Evolutionary conservation across 2,797 vertebrate species (phyloP).

Genomic region (Lutjanus campechanus): DNA sequence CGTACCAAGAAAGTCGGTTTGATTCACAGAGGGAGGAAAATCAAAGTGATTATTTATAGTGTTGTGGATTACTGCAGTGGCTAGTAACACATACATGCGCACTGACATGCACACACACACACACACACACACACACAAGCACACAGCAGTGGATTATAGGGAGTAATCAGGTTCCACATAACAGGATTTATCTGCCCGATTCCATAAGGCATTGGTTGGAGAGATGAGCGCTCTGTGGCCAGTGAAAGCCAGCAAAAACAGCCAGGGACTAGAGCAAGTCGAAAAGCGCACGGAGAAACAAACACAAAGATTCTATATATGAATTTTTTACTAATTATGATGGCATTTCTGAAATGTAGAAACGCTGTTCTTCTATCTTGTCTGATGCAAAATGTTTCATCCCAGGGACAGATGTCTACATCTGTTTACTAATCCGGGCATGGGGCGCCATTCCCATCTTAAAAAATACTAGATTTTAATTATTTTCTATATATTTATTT

Average conservation of each 20-base stretch:
- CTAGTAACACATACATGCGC: conserved; percentile 56
- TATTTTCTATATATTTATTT: not conserved
- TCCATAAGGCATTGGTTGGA: conserved; percentile 67
- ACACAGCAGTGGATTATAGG: conserved; percentile 77
- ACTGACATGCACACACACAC: conserved; percentile 35
- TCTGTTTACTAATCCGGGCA: not conserved
- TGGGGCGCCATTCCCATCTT: not conserved
- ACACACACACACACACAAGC: conserved; percentile 46
- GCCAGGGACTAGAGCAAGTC: not conserved
- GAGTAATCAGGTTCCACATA: conserved; percentile 85
- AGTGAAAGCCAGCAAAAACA: conserved; percentile 55
- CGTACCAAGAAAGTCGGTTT: conserved; percentile 55
- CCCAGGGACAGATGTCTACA: not conserved
- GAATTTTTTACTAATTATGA: not conserved
- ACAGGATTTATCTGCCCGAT: conserved; percentile 81
- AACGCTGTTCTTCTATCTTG: not conserved
- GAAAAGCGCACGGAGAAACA: not conserved
- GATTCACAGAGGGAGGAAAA: conserved; percentile 52
- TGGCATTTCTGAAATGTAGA: not conserved
- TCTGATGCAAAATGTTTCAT: not conserved
- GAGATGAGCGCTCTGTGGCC: conserved; percentile 55
- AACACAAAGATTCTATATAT: conserved; percentile 32
- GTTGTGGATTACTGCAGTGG: conserved; percentile 75
- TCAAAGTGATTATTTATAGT: conserved; percentile 84
- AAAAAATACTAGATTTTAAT: not conserved